Evolutionary conservation across 1,140 invertebrate species (phyloP).

Genomic region (Myzus persicae): DNA sequence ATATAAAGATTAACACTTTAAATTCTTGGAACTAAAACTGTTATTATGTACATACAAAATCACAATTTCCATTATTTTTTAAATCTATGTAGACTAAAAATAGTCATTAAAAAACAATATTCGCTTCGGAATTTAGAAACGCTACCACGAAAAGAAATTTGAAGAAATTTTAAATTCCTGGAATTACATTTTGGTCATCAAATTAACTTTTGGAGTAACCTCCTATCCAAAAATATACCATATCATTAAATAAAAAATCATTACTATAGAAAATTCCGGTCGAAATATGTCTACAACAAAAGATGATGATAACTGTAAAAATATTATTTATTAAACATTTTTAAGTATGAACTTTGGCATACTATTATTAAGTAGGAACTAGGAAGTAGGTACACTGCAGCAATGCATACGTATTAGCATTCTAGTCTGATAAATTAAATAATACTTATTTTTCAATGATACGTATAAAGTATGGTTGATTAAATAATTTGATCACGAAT

Average conservation of each 20-base stretch:
- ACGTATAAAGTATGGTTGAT: not conserved
- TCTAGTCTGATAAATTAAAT: not conserved
- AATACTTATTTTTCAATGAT: not conserved
- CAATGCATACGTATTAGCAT: not conserved
- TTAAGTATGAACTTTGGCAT: not conserved
- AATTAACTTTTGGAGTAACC: not conserved
- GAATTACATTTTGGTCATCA: too few species aligned
- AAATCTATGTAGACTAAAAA: not conserved
- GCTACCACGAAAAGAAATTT: not conserved
- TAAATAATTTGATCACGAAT: not conserved
- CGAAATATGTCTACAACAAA: not conserved
- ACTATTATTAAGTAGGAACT: not conserved
- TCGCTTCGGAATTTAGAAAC: not conserved
- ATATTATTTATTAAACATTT: not conserved
- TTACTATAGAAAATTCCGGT: not conserved
- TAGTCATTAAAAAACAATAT: not conserved
- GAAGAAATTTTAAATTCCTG: too few species aligned
- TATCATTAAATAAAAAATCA: not conserved
- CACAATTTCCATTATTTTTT: not conserved
- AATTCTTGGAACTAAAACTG: not conserved
- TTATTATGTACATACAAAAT: not conserved
- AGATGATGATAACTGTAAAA: not conserved
- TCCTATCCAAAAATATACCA: not conserved
- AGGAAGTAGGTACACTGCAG: not conserved
- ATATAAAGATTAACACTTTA: not conserved